Conservation (phyloP, 2,888 invertebrate species). For the Dichetophora obliterata region DNA sequence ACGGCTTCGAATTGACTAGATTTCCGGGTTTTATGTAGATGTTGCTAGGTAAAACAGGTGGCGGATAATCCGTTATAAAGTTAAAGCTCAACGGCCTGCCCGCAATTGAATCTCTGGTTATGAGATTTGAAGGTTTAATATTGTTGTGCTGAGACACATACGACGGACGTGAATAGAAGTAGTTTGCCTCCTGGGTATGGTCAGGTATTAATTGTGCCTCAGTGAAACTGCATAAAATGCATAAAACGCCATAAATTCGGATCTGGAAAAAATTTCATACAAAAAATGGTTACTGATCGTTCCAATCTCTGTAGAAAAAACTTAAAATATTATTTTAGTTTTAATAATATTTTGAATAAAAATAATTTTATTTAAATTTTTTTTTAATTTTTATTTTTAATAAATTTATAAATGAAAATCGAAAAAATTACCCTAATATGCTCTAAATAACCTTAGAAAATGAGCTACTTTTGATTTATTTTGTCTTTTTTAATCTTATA, state of each 20-base stretch:
- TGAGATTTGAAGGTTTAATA: conserved; percentile 45
- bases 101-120: conserved; percentile 42
- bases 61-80: conserved; percentile 59
- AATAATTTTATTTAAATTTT: too few relatives aligned
- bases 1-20: conserved; percentile 54
- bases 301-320: too few relatives aligned
- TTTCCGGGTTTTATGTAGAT: conserved; percentile 63
- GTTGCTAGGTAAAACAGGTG: conserved; percentile 56
- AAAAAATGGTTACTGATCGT: background rate
- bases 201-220: conserved; percentile 26
- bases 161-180: conserved; percentile 43
- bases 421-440: too few relatives aligned
- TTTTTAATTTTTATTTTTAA: too few relatives aligned
- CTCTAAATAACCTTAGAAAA: too few relatives aligned
- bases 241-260: background rate
- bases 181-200: conserved; percentile 35
- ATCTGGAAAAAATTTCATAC: conserved; percentile 24
- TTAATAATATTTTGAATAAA: too few relatives aligned
- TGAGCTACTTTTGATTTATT: too few relatives aligned
- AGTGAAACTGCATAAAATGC: background rate
- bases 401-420: too few relatives aligned
- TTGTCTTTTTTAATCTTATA: too few relatives aligned
- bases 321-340: too few relatives aligned
- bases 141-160: conserved; percentile 32
- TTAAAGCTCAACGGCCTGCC: conserved; percentile 51